Percentiles rank a stretch among this genome's conserved stretches.
Evolutionary conservation across 2,797 vertebrate genomes (phyloP).

Genomic region (Dryobates pubescens): DNA sequence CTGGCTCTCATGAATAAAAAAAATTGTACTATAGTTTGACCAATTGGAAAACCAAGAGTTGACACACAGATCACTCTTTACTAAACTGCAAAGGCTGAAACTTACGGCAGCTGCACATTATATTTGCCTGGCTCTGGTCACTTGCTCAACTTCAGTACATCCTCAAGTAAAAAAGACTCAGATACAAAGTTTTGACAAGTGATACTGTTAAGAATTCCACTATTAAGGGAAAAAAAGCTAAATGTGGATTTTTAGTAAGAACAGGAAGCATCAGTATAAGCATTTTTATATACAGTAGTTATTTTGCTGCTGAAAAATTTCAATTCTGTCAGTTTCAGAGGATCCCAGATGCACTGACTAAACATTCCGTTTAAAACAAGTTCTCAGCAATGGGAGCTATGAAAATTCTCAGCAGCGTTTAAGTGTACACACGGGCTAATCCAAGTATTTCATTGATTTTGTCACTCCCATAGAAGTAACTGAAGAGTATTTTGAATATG

Average conservation of each 20-base stretch:
- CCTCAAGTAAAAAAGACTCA: neutral
- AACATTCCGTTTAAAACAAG: neutral
- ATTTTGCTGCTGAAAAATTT: neutral
- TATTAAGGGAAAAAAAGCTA: neutral
- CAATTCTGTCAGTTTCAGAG: neutral
- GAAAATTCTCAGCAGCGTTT: neutral
- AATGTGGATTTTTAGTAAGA: neutral
- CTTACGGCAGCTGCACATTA: neutral
- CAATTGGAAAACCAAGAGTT: neutral
- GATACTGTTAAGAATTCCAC: neutral
- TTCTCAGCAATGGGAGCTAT: neutral
- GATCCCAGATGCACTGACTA: neutral
- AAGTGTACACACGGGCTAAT: rapidly evolving
- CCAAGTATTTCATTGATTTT: neutral
- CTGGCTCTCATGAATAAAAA: neutral
- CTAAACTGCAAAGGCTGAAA: neutral
- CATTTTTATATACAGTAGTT: neutral
- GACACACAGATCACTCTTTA: neutral
- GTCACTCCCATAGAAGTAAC: neutral
- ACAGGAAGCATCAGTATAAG: neutral
- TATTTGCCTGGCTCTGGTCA: too few species aligned
- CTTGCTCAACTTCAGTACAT: neutral
- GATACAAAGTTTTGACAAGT: neutral
- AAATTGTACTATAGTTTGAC: neutral
- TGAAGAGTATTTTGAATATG: neutral